phyloP scores from a whole-genome alignment of 2,888 invertebrate species.

The Harpalus rubripes region DNA sequence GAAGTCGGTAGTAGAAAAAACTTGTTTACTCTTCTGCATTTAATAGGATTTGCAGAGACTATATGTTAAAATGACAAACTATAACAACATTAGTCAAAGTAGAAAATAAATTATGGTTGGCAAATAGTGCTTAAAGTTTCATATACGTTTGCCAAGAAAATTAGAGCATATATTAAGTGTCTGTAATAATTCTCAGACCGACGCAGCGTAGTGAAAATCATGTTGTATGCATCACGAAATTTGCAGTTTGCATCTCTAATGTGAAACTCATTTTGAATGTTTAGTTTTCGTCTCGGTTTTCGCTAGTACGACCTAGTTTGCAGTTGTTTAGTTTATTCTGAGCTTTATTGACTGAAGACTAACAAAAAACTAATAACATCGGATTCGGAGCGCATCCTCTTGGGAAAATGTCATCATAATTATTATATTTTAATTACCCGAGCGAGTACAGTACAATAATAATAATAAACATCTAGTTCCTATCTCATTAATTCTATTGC shows the following conservation, averaged over 20 bases:
- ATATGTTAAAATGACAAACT: conserved; percentile 15
- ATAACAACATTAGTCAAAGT: conserved; percentile 29
- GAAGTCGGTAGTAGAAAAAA: background rate
- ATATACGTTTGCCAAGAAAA: conserved; percentile 17
- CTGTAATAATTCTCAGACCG: conserved; percentile 31
- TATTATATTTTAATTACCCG: background rate
- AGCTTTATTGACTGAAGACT: conserved; percentile 2
- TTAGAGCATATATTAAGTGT: conserved; percentile 33
- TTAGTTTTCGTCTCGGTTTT: background rate
- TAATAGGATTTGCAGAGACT: background rate
- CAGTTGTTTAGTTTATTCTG: conserved; percentile 4
- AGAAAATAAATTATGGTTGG: background rate
- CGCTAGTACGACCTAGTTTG: background rate
- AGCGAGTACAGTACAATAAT: background rate
- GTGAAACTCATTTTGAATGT: conserved; percentile 10
- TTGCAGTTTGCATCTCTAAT: conserved; percentile 6
- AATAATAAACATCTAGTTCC: background rate
- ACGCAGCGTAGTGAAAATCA: conserved; percentile 9
- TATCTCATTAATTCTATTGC: background rate
- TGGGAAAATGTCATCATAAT: background rate
- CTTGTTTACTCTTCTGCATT: background rate
- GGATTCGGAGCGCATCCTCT: background rate
- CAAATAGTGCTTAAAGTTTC: conserved; percentile 3
- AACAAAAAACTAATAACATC: background rate
- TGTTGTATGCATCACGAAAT: conserved; percentile 23